These are phyloP conservation scores for Heliconius cydno DNA, from an alignment of 2,888 invertebrate genomes.

Conservation along the genomic window DNA sequence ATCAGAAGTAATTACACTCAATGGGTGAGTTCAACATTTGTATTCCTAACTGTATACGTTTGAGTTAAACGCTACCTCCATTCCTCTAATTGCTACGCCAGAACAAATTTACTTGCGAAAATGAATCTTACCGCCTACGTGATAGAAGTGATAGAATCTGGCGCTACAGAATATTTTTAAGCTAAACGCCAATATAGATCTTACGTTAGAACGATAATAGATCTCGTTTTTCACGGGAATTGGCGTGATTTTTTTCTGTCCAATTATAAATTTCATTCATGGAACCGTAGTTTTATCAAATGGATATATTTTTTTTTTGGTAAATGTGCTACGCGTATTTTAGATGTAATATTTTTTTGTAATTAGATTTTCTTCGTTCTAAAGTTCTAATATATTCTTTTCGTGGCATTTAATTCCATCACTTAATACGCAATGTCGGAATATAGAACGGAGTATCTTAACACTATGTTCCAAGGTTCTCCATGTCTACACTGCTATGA, in stretches of 20 bases:
- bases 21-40: slow-evolving; percentile 36
- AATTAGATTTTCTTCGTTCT: background rate
- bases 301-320: background rate
- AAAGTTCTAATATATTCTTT: too few relatives aligned
- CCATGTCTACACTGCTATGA: too few relatives aligned
- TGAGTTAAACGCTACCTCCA: slow-evolving; percentile 39
- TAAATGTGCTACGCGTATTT: too few relatives aligned
- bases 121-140: background rate
- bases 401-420: fast-evolving
- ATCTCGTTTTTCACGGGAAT: slow-evolving; percentile 13
- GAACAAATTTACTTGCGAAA: slow-evolving; percentile 22
- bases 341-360: background rate
- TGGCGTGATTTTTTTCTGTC: slow-evolving; percentile 5
- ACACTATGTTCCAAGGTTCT: too few relatives aligned
- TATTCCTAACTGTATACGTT: slow-evolving; percentile 38
- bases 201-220: slow-evolving; percentile 25
- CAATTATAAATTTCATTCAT: slow-evolving; percentile 8
- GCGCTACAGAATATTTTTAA: slow-evolving; percentile 5
- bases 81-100: slow-evolving; percentile 41
- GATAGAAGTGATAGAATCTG: background rate
- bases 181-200: slow-evolving; percentile 26
- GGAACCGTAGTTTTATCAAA: background rate
- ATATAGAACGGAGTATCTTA: background rate
- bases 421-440: background rate
- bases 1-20: slow-evolving; percentile 36